Conservation (phyloP, 2,888 invertebrate genomes). For the Dasysyrphus tricinctus region DNA sequence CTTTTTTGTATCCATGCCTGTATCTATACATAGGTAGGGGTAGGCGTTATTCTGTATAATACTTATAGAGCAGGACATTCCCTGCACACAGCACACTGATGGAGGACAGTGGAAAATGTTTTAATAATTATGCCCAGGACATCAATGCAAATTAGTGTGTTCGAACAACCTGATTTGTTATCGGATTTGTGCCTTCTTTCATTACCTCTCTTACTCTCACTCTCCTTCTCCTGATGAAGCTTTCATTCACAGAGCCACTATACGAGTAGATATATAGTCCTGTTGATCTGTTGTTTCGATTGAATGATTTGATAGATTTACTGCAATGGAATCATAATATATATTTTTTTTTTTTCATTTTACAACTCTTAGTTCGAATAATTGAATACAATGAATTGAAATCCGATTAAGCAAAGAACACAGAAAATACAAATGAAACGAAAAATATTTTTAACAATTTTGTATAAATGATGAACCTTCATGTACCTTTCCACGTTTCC, state of each 20-base stretch:
- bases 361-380: conserved; percentile 37
- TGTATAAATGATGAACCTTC: background rate
- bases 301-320: conserved; percentile 59
- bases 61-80: conserved; percentile 8
- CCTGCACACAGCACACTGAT: conserved; percentile 18
- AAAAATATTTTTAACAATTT: background rate
- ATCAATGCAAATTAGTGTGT: conserved; percentile 68
- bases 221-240: background rate
- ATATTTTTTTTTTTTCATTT: background rate
- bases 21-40: background rate
- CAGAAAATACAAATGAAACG: background rate
- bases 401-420: conserved; percentile 47
- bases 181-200: conserved; percentile 15
- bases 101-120: conserved; percentile 58
- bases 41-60: background rate
- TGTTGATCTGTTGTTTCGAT: conserved; percentile 53
- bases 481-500: background rate
- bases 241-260: background rate
- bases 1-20: background rate
- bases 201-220: background rate
- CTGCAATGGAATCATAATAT: background rate
- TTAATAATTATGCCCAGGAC: conserved; percentile 73
- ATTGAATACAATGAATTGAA: conserved; percentile 61
- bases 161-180: conserved; percentile 39
- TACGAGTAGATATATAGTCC: background rate